These are phyloP conservation scores for Allolobophora icterica DNA, from an alignment of 2,888 invertebrate genomes.

Conservation along the genomic window DNA sequence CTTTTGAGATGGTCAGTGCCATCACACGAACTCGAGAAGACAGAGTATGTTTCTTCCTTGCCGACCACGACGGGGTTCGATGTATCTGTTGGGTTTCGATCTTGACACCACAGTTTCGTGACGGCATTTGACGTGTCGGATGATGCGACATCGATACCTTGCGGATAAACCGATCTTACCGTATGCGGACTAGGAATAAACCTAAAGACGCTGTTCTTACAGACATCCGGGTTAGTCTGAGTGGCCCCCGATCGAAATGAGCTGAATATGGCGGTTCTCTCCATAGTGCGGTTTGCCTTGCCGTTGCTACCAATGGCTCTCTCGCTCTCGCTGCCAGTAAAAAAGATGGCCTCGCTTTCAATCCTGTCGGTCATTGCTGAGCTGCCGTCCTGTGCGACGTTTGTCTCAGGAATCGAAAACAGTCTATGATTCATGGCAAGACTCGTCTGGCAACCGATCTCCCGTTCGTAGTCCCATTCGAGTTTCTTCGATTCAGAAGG, in stretches of 20 bases:
- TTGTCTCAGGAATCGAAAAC: background rate
- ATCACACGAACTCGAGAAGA: background rate
- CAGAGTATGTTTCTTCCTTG: background rate
- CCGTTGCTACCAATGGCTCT: background rate
- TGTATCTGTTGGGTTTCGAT: background rate
- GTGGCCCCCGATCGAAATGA: background rate
- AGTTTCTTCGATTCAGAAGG: background rate
- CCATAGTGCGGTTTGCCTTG: background rate
- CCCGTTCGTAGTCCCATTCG: background rate
- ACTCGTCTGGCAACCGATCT: background rate
- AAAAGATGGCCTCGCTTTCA: background rate
- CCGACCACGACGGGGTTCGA: background rate
- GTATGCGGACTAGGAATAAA: background rate
- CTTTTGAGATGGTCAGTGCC: background rate
- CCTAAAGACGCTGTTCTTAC: background rate
- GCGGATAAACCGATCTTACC: background rate
- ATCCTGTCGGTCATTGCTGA: background rate
- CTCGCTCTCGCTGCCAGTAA: background rate
- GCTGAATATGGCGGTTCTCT: background rate
- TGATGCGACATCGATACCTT: background rate
- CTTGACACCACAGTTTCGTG: background rate
- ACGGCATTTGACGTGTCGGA: background rate
- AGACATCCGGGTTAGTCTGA: background rate
- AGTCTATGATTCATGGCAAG: background rate
- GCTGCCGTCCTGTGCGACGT: background rate